Evolutionary conservation across 2,888 invertebrate species (phyloP), one percentile per base, ranked within the genome.

Genomic region (Pandemis corylana): DNA sequence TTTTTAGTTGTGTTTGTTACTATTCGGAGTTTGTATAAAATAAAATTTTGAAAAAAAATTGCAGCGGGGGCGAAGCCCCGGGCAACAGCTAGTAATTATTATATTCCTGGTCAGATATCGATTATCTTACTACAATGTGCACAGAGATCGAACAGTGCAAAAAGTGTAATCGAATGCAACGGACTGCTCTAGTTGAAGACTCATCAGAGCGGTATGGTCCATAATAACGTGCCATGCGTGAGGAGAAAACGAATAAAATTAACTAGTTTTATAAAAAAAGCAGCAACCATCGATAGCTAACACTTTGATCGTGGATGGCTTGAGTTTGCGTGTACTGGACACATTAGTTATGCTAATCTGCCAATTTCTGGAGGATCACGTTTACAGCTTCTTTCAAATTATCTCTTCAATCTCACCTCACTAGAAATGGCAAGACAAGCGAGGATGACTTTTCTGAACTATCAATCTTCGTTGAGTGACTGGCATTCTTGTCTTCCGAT

Each of bases 161-260:
- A 49, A 75, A 75, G 36, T 74, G 74, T 61, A 67, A 71, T 63
- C 66, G 49, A 46, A 61, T 20, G 68, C 67, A 75, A 71, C 75
- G 75, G 75, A 1, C 70, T 44, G 75, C 75, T 71, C 75, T 62
- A 75, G 62, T 75, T 75, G 46, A 46, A 62, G 70, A 67, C 12
- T 66, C 71, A 71, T 67, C 71, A 71, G 71, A 75, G 75, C 75
- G 71, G 66, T 66, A 66, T 73, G 51, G 51, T 66, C 69, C 65
- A 66, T 74, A 74, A 74, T 56, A 74, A 61, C 62, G 65, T 71
- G 46, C 67, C 67, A 62, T 63, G 70, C 75, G 71, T 71, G 75
- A 44, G 71, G 75, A 67, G 75, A 75, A 75, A 75, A 66, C 70
- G 75, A 67, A 70, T 71, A 62, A 62, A 49, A 75, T 75, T 70